Conservation (phyloP, 1,140 invertebrate species). For the Orchestia grillus region DNA sequence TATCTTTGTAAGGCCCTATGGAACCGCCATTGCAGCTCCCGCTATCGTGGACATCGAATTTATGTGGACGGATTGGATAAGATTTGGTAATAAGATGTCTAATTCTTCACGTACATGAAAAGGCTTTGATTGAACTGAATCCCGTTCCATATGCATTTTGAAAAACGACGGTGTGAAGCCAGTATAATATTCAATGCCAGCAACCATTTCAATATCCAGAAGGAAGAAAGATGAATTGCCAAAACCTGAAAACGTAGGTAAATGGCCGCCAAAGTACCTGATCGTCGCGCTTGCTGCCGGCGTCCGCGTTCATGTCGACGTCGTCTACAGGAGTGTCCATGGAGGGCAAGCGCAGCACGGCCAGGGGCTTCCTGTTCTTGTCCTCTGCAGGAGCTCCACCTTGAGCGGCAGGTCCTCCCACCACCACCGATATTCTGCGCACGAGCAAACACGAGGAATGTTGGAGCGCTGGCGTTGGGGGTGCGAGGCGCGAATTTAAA, state of each 20-base stretch:
- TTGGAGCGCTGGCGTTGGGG: not conserved
- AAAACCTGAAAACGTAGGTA: not conserved
- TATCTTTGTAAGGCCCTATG: no score
- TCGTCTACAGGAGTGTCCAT: slow-evolving; percentile 67
- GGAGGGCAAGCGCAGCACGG: slow-evolving; percentile 66
- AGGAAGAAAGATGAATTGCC: not conserved
- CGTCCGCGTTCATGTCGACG: slow-evolving; percentile 67
- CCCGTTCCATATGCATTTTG: no score
- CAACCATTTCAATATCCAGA: not conserved
- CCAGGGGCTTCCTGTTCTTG: slow-evolving; percentile 66
- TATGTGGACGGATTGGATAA: no score
- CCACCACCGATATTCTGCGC: slow-evolving; percentile 35
- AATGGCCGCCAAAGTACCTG: slow-evolving; percentile 58
- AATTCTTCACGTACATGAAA: no score
- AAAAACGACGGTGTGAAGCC: not conserved
- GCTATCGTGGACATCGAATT: no score
- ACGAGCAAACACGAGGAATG: not conserved
- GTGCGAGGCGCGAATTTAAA: not conserved
- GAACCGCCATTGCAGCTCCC: no score
- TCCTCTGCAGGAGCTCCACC: slow-evolving; percentile 56
- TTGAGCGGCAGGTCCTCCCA: slow-evolving; percentile 53
- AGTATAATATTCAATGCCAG: not conserved
- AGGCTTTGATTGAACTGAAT: no score
- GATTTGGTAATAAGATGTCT: no score
- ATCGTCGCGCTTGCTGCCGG: slow-evolving; percentile 66